Conservation (phyloP, 2,888 invertebrate genomes). For the Catocala nupta region DNA sequence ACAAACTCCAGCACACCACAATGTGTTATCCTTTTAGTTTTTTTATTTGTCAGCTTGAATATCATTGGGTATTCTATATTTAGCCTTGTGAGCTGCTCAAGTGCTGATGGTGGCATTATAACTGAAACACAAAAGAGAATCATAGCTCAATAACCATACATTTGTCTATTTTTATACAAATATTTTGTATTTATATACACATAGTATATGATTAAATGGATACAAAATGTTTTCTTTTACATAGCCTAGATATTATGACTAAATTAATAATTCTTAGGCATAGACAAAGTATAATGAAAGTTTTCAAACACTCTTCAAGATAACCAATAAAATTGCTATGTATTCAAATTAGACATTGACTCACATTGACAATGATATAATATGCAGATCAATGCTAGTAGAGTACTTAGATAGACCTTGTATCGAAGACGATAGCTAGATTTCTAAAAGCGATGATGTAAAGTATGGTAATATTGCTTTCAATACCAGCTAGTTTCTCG, state of each 20-base stretch:
- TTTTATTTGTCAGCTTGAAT: constrained; percentile 97
- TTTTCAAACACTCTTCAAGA: too few species aligned
- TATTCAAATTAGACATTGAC: too few species aligned
- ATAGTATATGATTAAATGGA: too few species aligned
- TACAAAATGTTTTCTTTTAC: too few species aligned
- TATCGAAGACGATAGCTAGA: background rate
- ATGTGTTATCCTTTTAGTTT: constrained; percentile 95
- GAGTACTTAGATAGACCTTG: background rate
- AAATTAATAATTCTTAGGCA: too few species aligned
- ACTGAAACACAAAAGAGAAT: constrained; percentile 88
- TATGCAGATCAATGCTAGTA: constrained; percentile 1
- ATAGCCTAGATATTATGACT: too few species aligned
- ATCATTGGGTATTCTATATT: constrained; percentile 99
- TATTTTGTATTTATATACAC: too few species aligned
- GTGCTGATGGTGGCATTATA: constrained; percentile 98
- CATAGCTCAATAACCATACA: too few species aligned
- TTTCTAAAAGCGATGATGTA: background rate
- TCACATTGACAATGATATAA: background rate
- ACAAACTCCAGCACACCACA: constrained; percentile 99
- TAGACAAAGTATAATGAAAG: too few species aligned
- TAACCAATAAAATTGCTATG: too few species aligned
- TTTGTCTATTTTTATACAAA: too few species aligned
- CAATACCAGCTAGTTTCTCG: background rate
- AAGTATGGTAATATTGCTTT: background rate
- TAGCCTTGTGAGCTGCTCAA: constrained; percentile 96